phyloP scores from a whole-genome alignment of 35 echinoderm and acorn worm species.

The Lytechinus pictus region DNA sequence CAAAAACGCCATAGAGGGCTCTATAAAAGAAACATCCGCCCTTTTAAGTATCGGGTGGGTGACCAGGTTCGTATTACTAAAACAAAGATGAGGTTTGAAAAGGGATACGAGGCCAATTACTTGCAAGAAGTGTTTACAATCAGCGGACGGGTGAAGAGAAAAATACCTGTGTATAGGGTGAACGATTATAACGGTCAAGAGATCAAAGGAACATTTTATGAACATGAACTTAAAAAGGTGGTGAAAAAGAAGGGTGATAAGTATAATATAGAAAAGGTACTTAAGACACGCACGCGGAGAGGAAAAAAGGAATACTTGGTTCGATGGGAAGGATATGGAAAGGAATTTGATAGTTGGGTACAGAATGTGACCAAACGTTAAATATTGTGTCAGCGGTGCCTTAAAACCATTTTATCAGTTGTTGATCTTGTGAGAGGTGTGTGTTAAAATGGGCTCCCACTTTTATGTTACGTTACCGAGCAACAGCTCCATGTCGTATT shows the following conservation, averaged over 20 bases:
- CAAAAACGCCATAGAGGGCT: background rate
- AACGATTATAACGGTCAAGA: background rate
- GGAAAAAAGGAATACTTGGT: background rate
- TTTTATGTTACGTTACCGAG: constrained; percentile 23
- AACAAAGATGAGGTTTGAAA: background rate
- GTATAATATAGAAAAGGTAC: background rate
- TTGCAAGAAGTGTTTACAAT: background rate
- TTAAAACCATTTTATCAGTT: background rate
- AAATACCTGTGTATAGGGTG: background rate
- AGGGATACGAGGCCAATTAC: constrained; percentile 23
- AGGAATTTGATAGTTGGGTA: background rate
- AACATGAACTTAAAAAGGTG: background rate
- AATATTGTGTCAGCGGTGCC: background rate
- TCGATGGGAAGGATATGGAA: background rate
- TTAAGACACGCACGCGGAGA: background rate
- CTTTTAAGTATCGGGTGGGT: background rate
- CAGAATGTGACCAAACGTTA: background rate
- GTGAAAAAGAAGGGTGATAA: background rate
- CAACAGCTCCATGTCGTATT: constrained; percentile 6
- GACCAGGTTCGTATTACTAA: background rate
- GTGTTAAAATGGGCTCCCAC: constrained; percentile 2
- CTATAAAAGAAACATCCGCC: background rate
- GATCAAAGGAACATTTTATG: background rate
- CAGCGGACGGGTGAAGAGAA: background rate
- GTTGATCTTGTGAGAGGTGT: background rate